Base-by-base conservation (phyloP, 2,888 invertebrate species). In the Drosophila atripex region DNA sequence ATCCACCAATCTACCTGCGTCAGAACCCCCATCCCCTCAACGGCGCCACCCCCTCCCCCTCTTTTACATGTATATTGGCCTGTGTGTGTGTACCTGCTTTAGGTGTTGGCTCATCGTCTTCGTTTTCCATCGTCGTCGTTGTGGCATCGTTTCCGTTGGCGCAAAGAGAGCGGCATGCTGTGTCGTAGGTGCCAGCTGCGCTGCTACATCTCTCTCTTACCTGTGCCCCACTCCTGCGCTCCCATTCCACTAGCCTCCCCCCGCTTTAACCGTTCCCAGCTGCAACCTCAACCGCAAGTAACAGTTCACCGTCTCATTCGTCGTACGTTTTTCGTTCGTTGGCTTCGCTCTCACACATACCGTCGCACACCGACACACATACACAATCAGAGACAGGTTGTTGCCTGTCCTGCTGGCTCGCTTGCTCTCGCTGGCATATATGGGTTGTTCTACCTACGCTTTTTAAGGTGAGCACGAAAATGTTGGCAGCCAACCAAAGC, bases 1-100 rank as follows among this genome's bases (percentile, higher is more conserved):
- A 89, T 90, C 90, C 90, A 90, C 91, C 90, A 90, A 91, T 90
- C 90, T 90, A 91, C 90, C 90, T 90, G 90, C 90, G 88, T 88
- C 83, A 76, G 60, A 74, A 49, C 75, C 71, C 55, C 74, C 70
- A 73, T 64, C 69, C 78, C 74, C 61, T 59, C 45, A 18, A 11
- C 1, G 9, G 3, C 11, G 3, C 28, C 28, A 32, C 21, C 54
- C 21, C 75, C 71, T 58, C 30, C 18, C 21, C 43, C 11, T 41
- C 16, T 11, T 18, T 41, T 41, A 23, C 38, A 21, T 50, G 23
- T 53, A 57, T 59, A 12, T 57, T 23, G 41, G 14, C 45, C 25
- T 35, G n/a, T 59, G 66, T 70, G 65, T 75, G 75, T 72, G 69
- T 85, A 82, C 82, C 82, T 83, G 82, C 60, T 73, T 71, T 85